Base-by-base conservation (phyloP, 2,113 vertebrate genomes). In the Brachyhypopomus occidentalis region DNA sequence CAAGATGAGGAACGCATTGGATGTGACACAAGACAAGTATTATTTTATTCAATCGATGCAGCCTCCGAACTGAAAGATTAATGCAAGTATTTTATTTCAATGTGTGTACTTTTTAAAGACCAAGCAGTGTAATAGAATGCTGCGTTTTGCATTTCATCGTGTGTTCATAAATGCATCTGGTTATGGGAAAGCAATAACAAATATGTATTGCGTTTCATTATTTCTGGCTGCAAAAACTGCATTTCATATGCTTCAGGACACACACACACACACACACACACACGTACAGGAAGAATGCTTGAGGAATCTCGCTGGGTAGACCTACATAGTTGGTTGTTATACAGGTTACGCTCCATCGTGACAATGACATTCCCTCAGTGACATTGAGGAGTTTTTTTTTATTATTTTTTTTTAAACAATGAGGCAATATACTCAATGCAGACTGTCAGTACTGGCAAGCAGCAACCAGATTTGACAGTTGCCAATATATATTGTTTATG, bases 41-140 rank as follows among this genome's bases (percentile, higher is more conserved):
- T 72, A 80, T 41, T 55, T 52, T 55, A 14, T 30, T 45, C 36
- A 80, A 64, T 80, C 78, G 36, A 73, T 73, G 70, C 70, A 6
- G 36, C 36, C 27, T 64, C 5, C 7, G 59, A 36, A 63, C 14
- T 11, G 11, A 73, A 45, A 59, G 71, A 23, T 45, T 45, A 45
- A 72, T 55, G 73, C 70, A 14, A 12, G 41, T 36, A 0, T 80
- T 73, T 73, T 72, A 73, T 80, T 73, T 48, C 70, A 23, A 0
- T 11, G 70, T 55, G 59, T 23, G 38, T 64, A 12, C 63, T 80
- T 58, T 52, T 72, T 59, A n/a, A 34, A 58, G 38, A 38, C 55
- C 20, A 0, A 1, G 27, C 20, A 2, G n/a, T 34, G 70, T 20
- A 73, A 55, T 17, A 34, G 36, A 22, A 73, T 25, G 16, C 78